Evolutionary conservation across 2,797 vertebrate species (phyloP).

Genomic region (Megaceryle alcyon): DNA sequence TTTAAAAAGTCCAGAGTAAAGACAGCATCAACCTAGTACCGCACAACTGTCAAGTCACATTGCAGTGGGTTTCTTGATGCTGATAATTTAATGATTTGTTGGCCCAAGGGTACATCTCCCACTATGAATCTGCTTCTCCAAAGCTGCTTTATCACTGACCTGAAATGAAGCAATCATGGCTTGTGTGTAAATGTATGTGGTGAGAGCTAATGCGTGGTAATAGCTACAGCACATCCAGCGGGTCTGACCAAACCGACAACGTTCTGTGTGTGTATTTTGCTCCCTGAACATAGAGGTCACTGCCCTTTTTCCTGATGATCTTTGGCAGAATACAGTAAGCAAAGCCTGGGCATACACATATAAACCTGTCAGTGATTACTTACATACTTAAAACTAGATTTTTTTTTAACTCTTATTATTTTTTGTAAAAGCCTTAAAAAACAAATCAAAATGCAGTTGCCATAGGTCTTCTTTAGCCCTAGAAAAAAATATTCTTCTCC

Average conservation of each 20-base stretch:
- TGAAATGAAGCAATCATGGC: not conserved
- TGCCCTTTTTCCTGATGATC: not conserved
- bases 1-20: not conserved
- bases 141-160: not conserved
- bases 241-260: not conserved
- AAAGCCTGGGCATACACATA: not conserved
- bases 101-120: constrained; percentile 29
- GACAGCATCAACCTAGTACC: not conserved
- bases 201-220: not conserved
- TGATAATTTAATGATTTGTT: constrained; percentile 21
- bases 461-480: not conserved
- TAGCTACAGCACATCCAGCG: not conserved
- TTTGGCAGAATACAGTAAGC: not conserved
- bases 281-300: not conserved
- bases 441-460: not conserved
- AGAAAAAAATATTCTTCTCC: not conserved
- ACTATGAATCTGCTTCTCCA: not conserved
- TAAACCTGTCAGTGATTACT: not conserved
- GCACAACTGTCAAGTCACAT: not conserved
- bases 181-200: not conserved
- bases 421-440: not conserved
- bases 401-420: too few species aligned
- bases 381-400: not conserved
- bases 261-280: not conserved
- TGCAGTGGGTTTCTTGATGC: not conserved